phyloP scores from a whole-genome alignment of 1,140 invertebrate species.

The Atopsyche davidsoni region DNA sequence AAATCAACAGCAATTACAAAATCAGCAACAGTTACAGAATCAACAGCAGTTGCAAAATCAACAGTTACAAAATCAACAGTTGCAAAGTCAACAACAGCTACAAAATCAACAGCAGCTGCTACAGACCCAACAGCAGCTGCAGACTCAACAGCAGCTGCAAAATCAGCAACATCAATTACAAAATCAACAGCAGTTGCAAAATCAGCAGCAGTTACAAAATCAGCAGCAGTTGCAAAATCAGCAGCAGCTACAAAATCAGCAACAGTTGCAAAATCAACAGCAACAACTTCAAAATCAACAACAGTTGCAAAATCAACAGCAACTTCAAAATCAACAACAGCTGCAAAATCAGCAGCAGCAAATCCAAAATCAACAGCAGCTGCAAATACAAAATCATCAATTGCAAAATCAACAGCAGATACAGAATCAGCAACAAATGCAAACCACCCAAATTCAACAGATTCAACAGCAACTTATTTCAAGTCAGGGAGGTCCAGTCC shows the following conservation, averaged over 20 bases:
- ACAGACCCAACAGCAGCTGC: too few species aligned
- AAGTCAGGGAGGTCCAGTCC: conserved; percentile 13
- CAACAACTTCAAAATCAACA: too few species aligned
- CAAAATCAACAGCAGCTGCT: conserved; percentile 21
- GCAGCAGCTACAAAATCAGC: too few species aligned
- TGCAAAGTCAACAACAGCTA: conserved; percentile 21
- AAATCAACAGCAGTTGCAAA: conserved; percentile 20
- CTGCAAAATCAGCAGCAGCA: conserved; percentile 27
- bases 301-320: conserved; percentile 27
- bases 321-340: conserved; percentile 26
- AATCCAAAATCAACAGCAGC: conserved; percentile 27
- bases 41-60: conserved; percentile 33
- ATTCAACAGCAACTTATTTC: conserved; percentile 25
- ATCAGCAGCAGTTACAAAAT: conserved; percentile 20
- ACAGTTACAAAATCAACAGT: conserved; percentile 22
- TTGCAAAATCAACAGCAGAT: conserved; percentile 37
- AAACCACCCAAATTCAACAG: conserved; percentile 25
- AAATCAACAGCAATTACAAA: conserved; percentile 28
- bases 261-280: conserved; percentile 31
- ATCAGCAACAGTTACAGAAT: conserved; percentile 34
- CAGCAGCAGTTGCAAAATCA: conserved; percentile 15
- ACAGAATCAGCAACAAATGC: conserved; percentile 35
- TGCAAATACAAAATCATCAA: conserved; percentile 33
- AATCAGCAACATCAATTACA: conserved; percentile 15
- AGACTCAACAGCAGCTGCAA: conserved; percentile 14